phyloP scores from a whole-genome alignment of 2,888 invertebrate genomes.

The Flabesymbios commensalis region DNA sequence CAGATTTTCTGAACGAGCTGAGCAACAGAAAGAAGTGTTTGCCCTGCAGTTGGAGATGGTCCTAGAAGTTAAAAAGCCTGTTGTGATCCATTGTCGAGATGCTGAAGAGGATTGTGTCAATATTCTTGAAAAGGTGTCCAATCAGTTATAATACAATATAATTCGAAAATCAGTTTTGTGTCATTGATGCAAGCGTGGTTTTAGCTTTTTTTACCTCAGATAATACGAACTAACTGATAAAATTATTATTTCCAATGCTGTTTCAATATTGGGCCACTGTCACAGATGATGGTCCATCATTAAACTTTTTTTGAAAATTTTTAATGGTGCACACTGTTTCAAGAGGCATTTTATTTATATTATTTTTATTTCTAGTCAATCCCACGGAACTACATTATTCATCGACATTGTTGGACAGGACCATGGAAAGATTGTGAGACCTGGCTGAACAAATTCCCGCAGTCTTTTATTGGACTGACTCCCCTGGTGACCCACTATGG shows the following conservation, averaged over 20 bases:
- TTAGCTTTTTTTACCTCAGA: too few species aligned
- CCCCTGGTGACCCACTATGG: constrained; percentile 56
- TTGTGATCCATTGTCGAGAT: constrained; percentile 64
- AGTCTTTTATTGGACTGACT: constrained; percentile 56
- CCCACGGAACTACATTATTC: constrained; percentile 50
- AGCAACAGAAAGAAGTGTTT: constrained; percentile 60
- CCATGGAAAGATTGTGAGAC: constrained; percentile 50
- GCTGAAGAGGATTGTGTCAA: constrained; percentile 60
- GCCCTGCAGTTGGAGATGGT: constrained; percentile 60
- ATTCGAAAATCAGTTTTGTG: too few species aligned
- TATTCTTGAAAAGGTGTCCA: constrained; percentile 60
- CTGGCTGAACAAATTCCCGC: constrained; percentile 62
- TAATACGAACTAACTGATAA: too few species aligned
- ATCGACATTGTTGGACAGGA: constrained; percentile 64
- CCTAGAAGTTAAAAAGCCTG: constrained; percentile 51
- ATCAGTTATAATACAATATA: background rate
- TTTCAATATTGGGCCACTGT: too few species aligned
- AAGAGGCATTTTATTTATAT: too few species aligned
- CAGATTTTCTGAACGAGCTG: constrained; percentile 49
- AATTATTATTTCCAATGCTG: too few species aligned
- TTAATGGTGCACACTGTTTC: too few species aligned
- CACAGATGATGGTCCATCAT: too few species aligned
- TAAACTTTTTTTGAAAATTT: too few species aligned
- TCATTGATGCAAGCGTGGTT: too few species aligned
- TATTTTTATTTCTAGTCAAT: constrained; percentile 18